phyloP scores from a whole-genome alignment of 64 coral and sea anemone genomes.

The Stylophora pistillata region DNA sequence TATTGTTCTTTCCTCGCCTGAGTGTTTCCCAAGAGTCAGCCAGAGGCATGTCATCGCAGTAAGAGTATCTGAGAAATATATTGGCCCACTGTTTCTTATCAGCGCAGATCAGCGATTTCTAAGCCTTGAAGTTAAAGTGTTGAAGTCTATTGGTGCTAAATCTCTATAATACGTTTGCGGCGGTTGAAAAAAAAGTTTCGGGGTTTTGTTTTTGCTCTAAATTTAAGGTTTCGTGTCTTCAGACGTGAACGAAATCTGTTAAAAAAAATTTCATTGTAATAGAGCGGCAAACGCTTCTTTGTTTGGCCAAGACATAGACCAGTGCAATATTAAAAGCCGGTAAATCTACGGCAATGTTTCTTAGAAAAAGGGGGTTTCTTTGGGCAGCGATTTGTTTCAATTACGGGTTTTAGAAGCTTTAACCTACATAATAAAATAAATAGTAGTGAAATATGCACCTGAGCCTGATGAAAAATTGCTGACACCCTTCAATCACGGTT shows the following conservation, averaged over 20 bases:
- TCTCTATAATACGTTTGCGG: not conserved
- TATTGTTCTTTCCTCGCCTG: constrained; percentile 2
- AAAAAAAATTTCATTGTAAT: constrained; percentile 18
- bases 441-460: constrained; percentile 67
- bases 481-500: constrained; percentile 79
- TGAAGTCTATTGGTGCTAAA: not conserved
- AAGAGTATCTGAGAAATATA: constrained; percentile 57
- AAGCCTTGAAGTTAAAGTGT: constrained; percentile 40
- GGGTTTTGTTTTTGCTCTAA: not conserved
- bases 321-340: constrained; percentile 27
- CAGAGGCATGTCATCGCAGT: constrained; percentile 44
- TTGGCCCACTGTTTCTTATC: constrained; percentile 57
- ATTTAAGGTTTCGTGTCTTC: not conserved
- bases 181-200: not conserved
- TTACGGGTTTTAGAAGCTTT: constrained; percentile 55
- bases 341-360: not conserved
- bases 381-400: constrained; percentile 31
- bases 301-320: constrained; percentile 5
- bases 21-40: constrained; percentile 25
- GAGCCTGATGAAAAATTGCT: constrained; percentile 53
- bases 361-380: constrained; percentile 6
- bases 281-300: not conserved
- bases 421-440: constrained; percentile 81
- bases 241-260: not conserved
- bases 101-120: constrained; percentile 52